A percentile compares a stretch with the other conserved stretches of the same genome.
Evolutionary conservation across 1,140 invertebrate species (phyloP).

Genomic region (Drosophila bifasciata): DNA sequence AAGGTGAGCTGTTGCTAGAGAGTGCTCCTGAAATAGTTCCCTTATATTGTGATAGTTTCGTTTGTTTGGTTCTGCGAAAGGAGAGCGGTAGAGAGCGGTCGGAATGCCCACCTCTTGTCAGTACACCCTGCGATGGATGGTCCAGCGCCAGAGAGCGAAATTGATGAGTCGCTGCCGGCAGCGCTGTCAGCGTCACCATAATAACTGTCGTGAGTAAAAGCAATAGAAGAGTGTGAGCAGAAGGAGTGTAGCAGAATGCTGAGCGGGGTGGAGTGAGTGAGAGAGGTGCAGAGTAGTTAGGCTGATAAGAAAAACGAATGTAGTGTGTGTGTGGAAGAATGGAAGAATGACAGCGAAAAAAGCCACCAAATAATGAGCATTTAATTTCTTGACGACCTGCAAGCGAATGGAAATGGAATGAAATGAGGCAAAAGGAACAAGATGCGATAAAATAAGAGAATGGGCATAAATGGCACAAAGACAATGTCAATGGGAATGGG

Average conservation of each 20-base stretch:
- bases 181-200: constrained; percentile 26
- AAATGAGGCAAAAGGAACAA: constrained; percentile 35
- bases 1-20: not conserved
- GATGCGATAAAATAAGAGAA: constrained; percentile 37
- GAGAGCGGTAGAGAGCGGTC: not conserved
- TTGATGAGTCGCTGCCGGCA: constrained; percentile 42
- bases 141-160: constrained; percentile 41
- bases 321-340: constrained; percentile 5
- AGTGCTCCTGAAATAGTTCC: too few relatives aligned
- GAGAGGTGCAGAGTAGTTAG: constrained; percentile 35
- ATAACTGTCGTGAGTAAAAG: constrained; percentile 2
- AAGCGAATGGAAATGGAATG: constrained; percentile 50
- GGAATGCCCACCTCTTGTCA: too few relatives aligned
- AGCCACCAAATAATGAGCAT: constrained; percentile 54
- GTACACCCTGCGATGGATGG: not conserved
- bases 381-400: constrained; percentile 67
- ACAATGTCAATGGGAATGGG: constrained; percentile 30
- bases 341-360: constrained; percentile 25
- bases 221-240: not conserved
- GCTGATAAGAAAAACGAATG: constrained; percentile 64
- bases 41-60: too few relatives aligned
- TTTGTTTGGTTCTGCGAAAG: too few relatives aligned
- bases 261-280: constrained; percentile 1
- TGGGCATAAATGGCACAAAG: not conserved
- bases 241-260: not conserved